These are phyloP conservation scores for Tolmerus cingulatus DNA, from an alignment of 2,888 invertebrate species.

Conservation along the genomic window DNA sequence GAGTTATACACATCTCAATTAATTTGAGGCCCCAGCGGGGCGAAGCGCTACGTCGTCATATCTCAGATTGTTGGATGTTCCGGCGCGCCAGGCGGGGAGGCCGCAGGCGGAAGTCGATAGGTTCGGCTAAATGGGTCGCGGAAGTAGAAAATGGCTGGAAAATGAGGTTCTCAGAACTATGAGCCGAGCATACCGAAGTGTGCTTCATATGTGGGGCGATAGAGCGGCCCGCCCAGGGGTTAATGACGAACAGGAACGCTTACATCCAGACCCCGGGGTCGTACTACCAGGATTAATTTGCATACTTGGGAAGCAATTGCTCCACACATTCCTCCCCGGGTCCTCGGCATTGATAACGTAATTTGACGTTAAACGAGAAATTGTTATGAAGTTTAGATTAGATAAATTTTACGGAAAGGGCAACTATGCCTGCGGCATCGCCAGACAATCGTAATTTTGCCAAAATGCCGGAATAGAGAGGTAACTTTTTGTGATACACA, in stretches of 20 bases:
- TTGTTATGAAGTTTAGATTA: background rate
- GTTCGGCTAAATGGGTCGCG: background rate
- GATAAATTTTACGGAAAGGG: background rate
- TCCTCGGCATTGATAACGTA: slow-evolving; percentile 1
- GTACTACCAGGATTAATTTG: background rate
- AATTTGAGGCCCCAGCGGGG: background rate
- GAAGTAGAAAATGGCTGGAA: background rate
- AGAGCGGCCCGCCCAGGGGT: background rate
- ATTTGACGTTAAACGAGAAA: slow-evolving; percentile 5
- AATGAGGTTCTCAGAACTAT: background rate
- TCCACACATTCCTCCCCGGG: background rate
- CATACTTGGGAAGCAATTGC: background rate
- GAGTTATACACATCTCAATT: background rate
- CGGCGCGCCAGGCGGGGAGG: background rate
- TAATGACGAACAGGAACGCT: background rate
- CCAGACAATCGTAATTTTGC: background rate
- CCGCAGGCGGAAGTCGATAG: background rate
- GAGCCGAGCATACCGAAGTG: background rate
- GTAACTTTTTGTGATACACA: background rate
- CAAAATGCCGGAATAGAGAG: background rate
- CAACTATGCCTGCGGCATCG: background rate
- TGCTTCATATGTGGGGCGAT: background rate
- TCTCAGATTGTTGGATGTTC: background rate
- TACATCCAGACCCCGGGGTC: background rate
- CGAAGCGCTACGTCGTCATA: background rate